Evolutionary conservation across 2,797 vertebrate genomes (phyloP).

Genomic region (Odontamblyopus rebecca): DNA sequence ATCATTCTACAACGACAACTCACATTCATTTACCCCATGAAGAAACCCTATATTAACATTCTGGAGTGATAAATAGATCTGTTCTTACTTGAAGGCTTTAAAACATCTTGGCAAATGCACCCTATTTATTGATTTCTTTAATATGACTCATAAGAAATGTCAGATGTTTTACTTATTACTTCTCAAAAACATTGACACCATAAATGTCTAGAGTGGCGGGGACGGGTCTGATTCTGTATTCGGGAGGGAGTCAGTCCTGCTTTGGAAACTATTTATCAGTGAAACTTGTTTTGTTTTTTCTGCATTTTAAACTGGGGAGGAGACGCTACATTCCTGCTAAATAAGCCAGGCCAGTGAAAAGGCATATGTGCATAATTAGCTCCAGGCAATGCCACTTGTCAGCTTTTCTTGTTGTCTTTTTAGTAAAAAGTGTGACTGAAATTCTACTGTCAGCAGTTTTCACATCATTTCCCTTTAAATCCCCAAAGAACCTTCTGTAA

Average conservation of each 20-base stretch:
- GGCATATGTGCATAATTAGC: conserved; percentile 4
- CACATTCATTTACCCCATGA: no score
- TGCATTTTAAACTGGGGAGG: neutral
- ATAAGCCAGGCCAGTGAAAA: neutral
- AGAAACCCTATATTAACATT: neutral
- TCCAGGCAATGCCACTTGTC: conserved; percentile 8
- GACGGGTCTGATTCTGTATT: neutral
- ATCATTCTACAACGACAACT: no score
- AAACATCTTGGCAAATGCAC: neutral
- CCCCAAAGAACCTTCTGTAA: neutral
- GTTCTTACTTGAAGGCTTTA: neutral
- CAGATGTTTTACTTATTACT: conserved; percentile 1
- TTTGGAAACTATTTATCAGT: neutral
- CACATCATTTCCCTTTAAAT: neutral
- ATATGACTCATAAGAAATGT: conserved; percentile 5
- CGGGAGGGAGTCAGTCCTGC: neutral
- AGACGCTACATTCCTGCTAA: neutral
- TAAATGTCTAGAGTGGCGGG: neutral
- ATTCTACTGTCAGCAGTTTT: conserved; percentile 19
- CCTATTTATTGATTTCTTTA: neutral
- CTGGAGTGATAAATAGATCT: neutral
- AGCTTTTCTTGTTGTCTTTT: conserved; percentile 3
- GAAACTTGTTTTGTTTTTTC: conserved; percentile 10
- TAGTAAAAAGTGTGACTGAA: neutral
- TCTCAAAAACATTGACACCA: neutral